Conservation (phyloP, 2,113 vertebrate genomes). For the Antennarius striatus region DNA sequence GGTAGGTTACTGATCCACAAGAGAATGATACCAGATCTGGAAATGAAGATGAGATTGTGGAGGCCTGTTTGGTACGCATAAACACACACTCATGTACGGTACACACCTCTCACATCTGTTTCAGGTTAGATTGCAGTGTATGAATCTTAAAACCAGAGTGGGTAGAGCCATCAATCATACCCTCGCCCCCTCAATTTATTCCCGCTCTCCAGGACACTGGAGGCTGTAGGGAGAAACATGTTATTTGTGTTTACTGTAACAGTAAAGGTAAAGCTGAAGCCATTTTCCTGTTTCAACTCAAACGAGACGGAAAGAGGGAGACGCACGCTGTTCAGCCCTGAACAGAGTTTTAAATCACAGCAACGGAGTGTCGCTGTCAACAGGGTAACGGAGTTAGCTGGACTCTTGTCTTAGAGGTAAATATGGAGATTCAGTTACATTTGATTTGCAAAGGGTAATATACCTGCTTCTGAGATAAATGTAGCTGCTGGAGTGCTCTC, state of each 20-base stretch:
- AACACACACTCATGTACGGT: conserved; percentile 7
- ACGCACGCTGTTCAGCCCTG: conserved; percentile 15
- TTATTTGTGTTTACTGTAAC: conserved; percentile 50
- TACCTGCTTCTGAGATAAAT: conserved; percentile 36
- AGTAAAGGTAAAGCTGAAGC: conserved; percentile 14
- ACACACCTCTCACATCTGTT: conserved; percentile 60
- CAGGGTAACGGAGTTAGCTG: conserved; percentile 18
- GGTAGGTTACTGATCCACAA: neutral
- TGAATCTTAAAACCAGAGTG: conserved; percentile 52
- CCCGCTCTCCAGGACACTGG: conserved; percentile 3
- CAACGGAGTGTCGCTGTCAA: neutral
- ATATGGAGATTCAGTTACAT: conserved; percentile 54
- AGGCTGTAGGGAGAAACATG: conserved; percentile 27
- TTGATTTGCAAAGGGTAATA: conserved; percentile 38
- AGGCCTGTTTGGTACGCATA: conserved; percentile 1
- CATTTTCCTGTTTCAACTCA: conserved; percentile 21
- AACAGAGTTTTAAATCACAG: conserved; percentile 26
- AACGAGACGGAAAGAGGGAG: conserved; percentile 15
- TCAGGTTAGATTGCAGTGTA: conserved; percentile 54
- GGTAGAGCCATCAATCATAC: conserved; percentile 63
- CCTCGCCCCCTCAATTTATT: conserved; percentile 8
- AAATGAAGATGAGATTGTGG: neutral
- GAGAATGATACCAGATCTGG: neutral
- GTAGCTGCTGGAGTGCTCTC: conserved; percentile 15
- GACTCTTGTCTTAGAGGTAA: conserved; percentile 31